Percentiles rank a stretch among this genome's conserved stretches.
phyloP scores from a whole-genome alignment of 2,113 vertebrate species.

The Lutjanus erythropterus region DNA sequence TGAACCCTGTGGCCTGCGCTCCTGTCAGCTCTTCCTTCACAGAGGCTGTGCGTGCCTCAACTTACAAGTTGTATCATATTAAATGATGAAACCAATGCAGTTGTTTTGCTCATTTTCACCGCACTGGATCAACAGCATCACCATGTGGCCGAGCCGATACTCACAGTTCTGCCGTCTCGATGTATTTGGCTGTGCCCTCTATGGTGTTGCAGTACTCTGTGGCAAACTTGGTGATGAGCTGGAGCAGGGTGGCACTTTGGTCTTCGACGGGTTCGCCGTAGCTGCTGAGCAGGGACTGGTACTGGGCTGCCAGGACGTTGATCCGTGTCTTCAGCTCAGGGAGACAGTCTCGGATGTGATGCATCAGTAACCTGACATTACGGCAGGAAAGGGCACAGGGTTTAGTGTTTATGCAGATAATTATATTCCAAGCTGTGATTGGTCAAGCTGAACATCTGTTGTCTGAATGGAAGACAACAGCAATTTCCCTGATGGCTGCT shows the following conservation, averaged over 20 bases:
- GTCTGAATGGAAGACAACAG: conserved; percentile 7
- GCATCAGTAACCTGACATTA: conserved; percentile 92
- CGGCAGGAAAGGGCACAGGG: conserved; percentile 37
- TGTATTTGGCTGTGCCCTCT: conserved; percentile 99
- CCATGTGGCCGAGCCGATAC: conserved; percentile 75
- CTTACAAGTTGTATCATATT: conserved; percentile 62
- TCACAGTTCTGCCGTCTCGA: conserved; percentile 98
- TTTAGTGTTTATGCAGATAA: conserved; percentile 6
- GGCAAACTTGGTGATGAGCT: conserved; percentile 99
- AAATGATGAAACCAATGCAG: conserved; percentile 75
- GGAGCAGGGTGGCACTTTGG: conserved; percentile 96
- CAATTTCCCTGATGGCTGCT: not conserved
- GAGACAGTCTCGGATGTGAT: conserved; percentile 98
- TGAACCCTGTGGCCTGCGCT: conserved; percentile 54
- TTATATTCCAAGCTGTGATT: not conserved
- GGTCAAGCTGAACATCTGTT: not conserved
- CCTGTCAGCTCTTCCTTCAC: conserved; percentile 63
- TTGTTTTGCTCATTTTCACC: conserved; percentile 36
- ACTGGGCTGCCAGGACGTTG: conserved; percentile 97
- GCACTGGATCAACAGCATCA: conserved; percentile 59
- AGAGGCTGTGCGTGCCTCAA: conserved; percentile 64
- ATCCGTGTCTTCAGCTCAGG: conserved; percentile 98
- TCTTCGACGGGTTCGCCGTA: conserved; percentile 98
- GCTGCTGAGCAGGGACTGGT: conserved; percentile 96
- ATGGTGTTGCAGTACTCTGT: conserved; percentile 99